Evolutionary conservation across 2,797 vertebrate species (phyloP), one percentile per base, ranked within the genome.

Genomic region (Halcyon chelicuti): DNA sequence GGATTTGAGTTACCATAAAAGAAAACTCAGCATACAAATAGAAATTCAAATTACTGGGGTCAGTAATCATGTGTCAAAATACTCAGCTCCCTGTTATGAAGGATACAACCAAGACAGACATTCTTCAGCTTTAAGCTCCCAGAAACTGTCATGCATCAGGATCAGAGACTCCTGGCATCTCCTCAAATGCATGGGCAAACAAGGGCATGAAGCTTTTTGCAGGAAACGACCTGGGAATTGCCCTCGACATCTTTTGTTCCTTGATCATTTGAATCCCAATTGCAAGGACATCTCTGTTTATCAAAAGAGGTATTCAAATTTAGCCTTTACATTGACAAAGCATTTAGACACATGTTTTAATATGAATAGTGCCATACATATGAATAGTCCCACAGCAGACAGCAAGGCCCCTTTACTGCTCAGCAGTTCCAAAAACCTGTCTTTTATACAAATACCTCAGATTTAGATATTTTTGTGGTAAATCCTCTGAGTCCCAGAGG

Each of bases 261-360:
- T 88, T 33, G 26, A 42, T 70, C n/a, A 89, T 93, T 97, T 97
- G 86, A 97, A 97, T 95, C 33, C 71, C 92, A 94, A 96, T 94
- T 94, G 92, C 80, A 76, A 93, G 83, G 86, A 2, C 61, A 7
- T 35, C 96, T 88, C 83, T 96, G 95, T 78, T 96, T 93, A 96
- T 96, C 93, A 97, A 96, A 97, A 96, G 96, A 76, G 89, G 55
- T 60, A 97, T 93, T 96, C 93, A 91, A 86, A 94, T 96, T 96
- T 96, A 85, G 67, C 77, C 37, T 82, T 31, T 88, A 67, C 57
- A 71, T 85, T 79, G 55, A 82, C 90, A 95, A 90, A 93, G 88
- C 73, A 49, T 47, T 96, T 90, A 90, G 49, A 63, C 80, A 63
- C 80, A 58, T 2, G 67, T 93, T 97, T 96, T 76, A 94, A 96